Evolutionary conservation across 2,888 invertebrate genomes (phyloP), one percentile per base, ranked within the genome.

Genomic region (Ditylenchus weischeri): DNA sequence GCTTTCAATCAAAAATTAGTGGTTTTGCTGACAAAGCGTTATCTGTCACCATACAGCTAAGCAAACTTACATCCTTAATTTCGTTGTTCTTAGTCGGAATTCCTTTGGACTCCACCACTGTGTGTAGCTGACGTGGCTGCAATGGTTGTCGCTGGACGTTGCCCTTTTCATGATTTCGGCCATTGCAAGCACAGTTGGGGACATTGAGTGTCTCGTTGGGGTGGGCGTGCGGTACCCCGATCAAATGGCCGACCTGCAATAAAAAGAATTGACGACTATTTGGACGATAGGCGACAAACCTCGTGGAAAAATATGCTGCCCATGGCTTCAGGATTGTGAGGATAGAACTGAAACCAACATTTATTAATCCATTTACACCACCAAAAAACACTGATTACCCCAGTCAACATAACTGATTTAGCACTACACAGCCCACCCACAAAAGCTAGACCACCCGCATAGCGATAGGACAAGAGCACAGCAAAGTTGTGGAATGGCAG

Each of bases 261-360:
- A 43, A 8, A 3, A 43, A 43, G 3, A 8, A 15, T 43, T 43
- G 43, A 13, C 36, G 75, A 36, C 57, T 36, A 21, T 63, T 13
- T 35, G 76, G 76, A 3, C 67, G 61, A n/a, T 76, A 72, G 15
- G 15, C 8, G 2, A 43, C 43, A 43, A 43, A 43, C 43, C 66
- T 81, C 81, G 65, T 81, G 81, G 70, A 81, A 81, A 71, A 79
- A 80, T 11, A 81, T 81, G 36, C 76, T 72, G n/a, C 79, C 81
- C 80, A 81, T 80, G 47, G 76, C 81, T 54, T 76, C 69, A n/a
- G 81, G 81, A 60, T 81, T 77, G 51, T 78, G 77, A 13, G 81
- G 81, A 59, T 80, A 80, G 68, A 80, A 80, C 79, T 81, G 69
- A 57, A 75, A 76, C 18, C 60, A n/a, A 62, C 18, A 47, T 15